Percentiles rank a stretch among this genome's conserved stretches.
These are phyloP conservation scores for Paralvinella palmiformis DNA, from an alignment of 1,140 invertebrate species.

Conservation along the genomic window DNA sequence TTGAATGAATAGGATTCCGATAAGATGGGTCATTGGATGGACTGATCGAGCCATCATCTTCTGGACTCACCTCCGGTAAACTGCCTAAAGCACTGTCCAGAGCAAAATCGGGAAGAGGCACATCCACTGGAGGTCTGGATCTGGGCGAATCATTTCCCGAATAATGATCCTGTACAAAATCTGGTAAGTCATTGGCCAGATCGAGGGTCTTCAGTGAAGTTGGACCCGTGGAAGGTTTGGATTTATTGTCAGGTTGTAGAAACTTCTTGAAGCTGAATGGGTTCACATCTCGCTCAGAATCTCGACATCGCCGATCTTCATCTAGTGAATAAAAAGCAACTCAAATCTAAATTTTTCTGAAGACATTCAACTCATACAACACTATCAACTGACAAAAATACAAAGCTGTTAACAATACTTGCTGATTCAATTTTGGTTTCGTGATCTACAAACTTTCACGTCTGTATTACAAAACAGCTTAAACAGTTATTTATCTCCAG, in stretches of 20 bases:
- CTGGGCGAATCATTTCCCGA: neutral
- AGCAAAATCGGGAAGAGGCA: slow-evolving; percentile 32
- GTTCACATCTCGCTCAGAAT: slow-evolving; percentile 26
- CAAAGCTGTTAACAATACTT: too few species aligned
- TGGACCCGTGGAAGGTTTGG: slow-evolving; percentile 12
- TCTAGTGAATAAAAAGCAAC: neutral
- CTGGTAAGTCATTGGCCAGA: slow-evolving; percentile 36
- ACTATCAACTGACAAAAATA: too few species aligned
- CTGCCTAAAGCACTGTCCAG: neutral
- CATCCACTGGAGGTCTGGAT: neutral
- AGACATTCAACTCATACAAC: too few species aligned
- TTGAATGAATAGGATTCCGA: neutral
- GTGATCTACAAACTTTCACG: too few species aligned
- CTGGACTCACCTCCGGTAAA: neutral
- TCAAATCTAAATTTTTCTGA: too few species aligned
- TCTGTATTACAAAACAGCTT: too few species aligned
- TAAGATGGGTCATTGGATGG: neutral
- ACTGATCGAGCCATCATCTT: neutral
- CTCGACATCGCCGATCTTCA: too few species aligned
- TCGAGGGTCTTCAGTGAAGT: slow-evolving; percentile 23
- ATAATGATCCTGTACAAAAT: slow-evolving; percentile 43
- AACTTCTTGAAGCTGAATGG: slow-evolving; percentile 47
- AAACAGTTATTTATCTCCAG: too few species aligned
- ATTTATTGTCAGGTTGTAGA: slow-evolving; percentile 16
- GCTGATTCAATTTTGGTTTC: too few species aligned